Conservation (phyloP, 1,140 invertebrate genomes). For the Papilio glaucus region DNA sequence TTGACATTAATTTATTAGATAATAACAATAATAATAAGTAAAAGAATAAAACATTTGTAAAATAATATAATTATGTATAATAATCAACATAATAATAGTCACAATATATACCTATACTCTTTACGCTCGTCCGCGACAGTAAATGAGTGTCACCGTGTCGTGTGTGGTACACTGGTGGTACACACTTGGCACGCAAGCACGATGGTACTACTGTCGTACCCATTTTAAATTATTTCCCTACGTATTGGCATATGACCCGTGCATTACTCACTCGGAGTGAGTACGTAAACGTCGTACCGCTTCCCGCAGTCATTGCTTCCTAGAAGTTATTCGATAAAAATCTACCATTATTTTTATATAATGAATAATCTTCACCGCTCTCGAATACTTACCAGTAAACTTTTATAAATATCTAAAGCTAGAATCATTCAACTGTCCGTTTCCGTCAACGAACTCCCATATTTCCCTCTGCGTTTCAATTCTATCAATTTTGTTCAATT, state of each 20-base stretch:
- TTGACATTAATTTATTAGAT: conserved; percentile 65
- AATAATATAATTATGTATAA: conserved; percentile 73
- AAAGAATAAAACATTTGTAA: conserved; percentile 74
- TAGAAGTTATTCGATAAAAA: conserved; percentile 60
- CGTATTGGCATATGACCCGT: conserved; percentile 62
- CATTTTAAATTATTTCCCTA: conserved; percentile 68
- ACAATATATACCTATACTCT: conserved; percentile 70
- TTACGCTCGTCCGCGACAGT: conserved; percentile 60
- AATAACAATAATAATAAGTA: conserved; percentile 74
- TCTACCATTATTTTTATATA: conserved; percentile 60
- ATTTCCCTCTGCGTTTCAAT: conserved; percentile 37
- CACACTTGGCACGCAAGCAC: conserved; percentile 50
- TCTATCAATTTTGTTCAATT: conserved; percentile 47
- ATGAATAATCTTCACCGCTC: conserved; percentile 50
- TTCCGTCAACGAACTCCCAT: conserved; percentile 40
- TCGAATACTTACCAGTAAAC: conserved; percentile 60
- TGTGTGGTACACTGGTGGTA: too few species aligned
- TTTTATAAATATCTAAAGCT: conserved; percentile 65
- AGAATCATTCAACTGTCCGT: conserved; percentile 53
- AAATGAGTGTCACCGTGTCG: conserved; percentile 44
- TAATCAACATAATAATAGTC: conserved; percentile 75
- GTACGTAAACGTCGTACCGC: conserved; percentile 23
- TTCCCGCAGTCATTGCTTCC: conserved; percentile 44
- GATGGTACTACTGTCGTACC: conserved; percentile 60
- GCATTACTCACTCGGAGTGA: conserved; percentile 43